Evolutionary conservation across 2,888 invertebrate genomes (phyloP).

Genomic region (Atrina japonica): DNA sequence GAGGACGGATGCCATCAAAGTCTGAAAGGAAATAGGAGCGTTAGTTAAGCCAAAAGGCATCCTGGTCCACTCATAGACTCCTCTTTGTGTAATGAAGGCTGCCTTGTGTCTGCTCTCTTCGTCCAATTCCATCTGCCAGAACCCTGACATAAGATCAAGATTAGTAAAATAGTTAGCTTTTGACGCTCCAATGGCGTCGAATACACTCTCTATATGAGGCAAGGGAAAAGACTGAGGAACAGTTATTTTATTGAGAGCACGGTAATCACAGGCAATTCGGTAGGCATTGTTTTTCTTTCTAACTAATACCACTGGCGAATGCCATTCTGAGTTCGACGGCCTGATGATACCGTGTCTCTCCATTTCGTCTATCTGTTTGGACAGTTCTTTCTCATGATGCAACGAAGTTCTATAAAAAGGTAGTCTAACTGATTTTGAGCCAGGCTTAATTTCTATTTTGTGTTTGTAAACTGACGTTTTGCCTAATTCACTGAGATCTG

Average conservation of each 20-base stretch:
- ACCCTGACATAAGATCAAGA: constrained; percentile 47
- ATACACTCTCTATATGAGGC: constrained; percentile 47
- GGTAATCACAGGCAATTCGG: constrained; percentile 50
- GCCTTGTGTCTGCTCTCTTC: constrained; percentile 49
- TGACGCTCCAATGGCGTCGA: constrained; percentile 51
- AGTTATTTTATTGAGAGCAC: constrained; percentile 48
- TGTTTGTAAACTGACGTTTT: constrained; percentile 42
- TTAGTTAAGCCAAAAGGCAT: constrained; percentile 49
- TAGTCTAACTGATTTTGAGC: constrained; percentile 33
- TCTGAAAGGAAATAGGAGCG: constrained; percentile 47
- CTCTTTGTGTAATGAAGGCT: constrained; percentile 52
- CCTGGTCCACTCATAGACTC: constrained; percentile 42
- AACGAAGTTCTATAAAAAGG: constrained; percentile 38
- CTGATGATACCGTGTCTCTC: constrained; percentile 40
- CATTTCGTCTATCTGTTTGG: constrained; percentile 41
- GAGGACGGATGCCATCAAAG: constrained; percentile 48
- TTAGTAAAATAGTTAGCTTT: constrained; percentile 46
- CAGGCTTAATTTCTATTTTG: constrained; percentile 43
- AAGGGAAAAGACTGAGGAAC: constrained; percentile 48
- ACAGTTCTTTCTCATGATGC: constrained; percentile 37
- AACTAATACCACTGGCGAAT: constrained; percentile 47
- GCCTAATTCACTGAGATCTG: constrained; percentile 16
- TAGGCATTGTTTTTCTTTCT: constrained; percentile 42
- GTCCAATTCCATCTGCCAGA: constrained; percentile 40
- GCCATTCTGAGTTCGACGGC: constrained; percentile 45